A percentile compares a stretch with the other conserved stretches of the same genome.
Conservation (phyloP, 2,113 vertebrate species). For the Panurus biarmicus region DNA sequence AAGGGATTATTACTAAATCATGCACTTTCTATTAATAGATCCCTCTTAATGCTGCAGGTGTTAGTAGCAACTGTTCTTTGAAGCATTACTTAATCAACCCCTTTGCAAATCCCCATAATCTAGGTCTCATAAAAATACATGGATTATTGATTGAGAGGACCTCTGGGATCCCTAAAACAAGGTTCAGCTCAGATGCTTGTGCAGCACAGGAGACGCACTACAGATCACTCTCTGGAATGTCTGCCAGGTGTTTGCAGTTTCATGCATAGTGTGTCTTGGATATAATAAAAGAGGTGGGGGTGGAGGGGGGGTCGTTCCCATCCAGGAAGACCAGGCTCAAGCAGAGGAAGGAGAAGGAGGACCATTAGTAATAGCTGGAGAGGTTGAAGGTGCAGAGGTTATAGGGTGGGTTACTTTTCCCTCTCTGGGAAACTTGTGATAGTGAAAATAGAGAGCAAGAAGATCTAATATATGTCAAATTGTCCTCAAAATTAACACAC, state of each 20-base stretch:
- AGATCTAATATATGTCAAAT: not conserved
- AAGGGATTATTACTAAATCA: slow-evolving; percentile 54
- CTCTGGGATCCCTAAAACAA: slow-evolving; percentile 70
- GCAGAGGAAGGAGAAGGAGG: not conserved
- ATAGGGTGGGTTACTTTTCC: not conserved
- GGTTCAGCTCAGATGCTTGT: slow-evolving; percentile 50
- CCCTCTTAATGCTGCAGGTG: slow-evolving; percentile 74
- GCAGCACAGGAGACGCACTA: slow-evolving; percentile 45
- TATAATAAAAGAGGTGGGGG: slow-evolving; percentile 25
- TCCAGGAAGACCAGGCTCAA: slow-evolving; percentile 31
- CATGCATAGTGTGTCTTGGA: slow-evolving; percentile 17
- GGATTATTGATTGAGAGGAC: slow-evolving; percentile 77
- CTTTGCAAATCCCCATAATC: slow-evolving; percentile 74
- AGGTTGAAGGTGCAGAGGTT: slow-evolving; percentile 29
- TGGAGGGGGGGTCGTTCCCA: slow-evolving; percentile 32
- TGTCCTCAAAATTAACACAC: not conserved
- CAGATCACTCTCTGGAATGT: slow-evolving; percentile 54
- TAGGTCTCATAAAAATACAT: slow-evolving; percentile 72
- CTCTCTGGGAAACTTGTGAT: not conserved
- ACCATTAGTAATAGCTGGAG: slow-evolving; percentile 14
- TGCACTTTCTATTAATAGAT: slow-evolving; percentile 68
- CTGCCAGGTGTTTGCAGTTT: slow-evolving; percentile 68
- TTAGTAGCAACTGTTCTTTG: slow-evolving; percentile 62
- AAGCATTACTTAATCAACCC: slow-evolving; percentile 69
- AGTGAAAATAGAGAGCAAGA: not conserved